These are phyloP conservation scores for Zaprionus ghesquierei DNA, from an alignment of 1,140 invertebrate genomes.

Conservation along the genomic window DNA sequence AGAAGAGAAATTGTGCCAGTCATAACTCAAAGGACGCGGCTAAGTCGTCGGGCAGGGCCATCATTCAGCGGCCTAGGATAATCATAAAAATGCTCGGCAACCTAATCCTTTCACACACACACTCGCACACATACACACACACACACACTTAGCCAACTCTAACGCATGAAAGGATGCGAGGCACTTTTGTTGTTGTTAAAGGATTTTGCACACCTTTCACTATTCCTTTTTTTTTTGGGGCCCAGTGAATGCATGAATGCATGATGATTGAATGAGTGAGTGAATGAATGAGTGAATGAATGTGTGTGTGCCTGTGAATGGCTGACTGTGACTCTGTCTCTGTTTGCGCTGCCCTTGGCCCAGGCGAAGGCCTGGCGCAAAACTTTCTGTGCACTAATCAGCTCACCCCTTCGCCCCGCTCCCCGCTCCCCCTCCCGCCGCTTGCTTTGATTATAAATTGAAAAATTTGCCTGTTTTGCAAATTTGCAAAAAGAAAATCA, in stretches of 20 bases:
- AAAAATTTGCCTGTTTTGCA: constrained; percentile 74
- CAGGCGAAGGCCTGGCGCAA: neutral
- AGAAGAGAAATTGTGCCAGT: constrained; percentile 67
- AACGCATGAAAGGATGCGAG: constrained; percentile 69
- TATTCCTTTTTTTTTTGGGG: constrained; percentile 62
- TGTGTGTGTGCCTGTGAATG: constrained; percentile 21
- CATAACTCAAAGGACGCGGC: constrained; percentile 63
- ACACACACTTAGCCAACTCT: constrained; percentile 51
- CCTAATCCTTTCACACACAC: constrained; percentile 60
- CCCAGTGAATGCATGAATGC: constrained; percentile 62
- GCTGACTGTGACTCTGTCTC: neutral
- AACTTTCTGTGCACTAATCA: constrained; percentile 62
- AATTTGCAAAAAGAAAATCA: constrained; percentile 61
- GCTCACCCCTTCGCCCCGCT: neutral
- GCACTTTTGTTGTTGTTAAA: constrained; percentile 60
- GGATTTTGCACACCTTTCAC: constrained; percentile 78
- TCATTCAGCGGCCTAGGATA: constrained; percentile 53
- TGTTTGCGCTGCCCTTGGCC: neutral
- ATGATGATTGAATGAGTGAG: constrained; percentile 60
- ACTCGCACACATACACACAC: constrained; percentile 2
- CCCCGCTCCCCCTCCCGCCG: neutral
- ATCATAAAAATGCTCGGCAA: constrained; percentile 39
- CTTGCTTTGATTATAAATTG: constrained; percentile 78
- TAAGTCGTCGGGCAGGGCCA: constrained; percentile 32
- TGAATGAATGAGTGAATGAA: constrained; percentile 21